A percentile compares a stretch with the other conserved stretches of the same genome.
phyloP scores from a whole-genome alignment of 2,797 vertebrate species.

The Periparus ater region DNA sequence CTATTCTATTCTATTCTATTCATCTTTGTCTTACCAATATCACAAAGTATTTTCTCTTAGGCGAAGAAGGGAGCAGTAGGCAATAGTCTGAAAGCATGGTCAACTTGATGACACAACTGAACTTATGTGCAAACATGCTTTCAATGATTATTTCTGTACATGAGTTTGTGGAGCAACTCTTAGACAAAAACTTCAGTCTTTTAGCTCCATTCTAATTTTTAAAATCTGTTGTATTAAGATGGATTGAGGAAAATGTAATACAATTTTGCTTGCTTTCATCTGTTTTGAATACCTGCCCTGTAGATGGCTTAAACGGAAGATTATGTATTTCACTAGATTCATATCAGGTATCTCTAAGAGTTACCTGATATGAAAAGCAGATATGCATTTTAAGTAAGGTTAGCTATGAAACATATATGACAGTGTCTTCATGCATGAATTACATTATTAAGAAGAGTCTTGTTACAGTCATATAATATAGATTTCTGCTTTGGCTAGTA shows the following conservation, averaged over 20 bases:
- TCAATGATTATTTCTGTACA: not conserved
- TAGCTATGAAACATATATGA: conserved; percentile 2
- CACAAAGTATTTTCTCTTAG: not conserved
- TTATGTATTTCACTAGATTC: not conserved
- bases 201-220: not conserved
- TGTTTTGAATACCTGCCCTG: not conserved
- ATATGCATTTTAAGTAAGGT: conserved; percentile 17
- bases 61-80: not conserved
- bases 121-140: not conserved
- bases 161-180: not conserved
- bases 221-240: not conserved
- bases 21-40: not conserved
- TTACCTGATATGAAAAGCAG: not conserved
- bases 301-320: not conserved
- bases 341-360: not conserved
- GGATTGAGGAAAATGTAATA: not conserved
- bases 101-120: not conserved
- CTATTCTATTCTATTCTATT: not conserved
- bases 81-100: not conserved
- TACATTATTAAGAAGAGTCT: conserved; percentile 3
- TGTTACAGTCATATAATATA: conserved; percentile 15
- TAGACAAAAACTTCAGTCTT: not conserved
- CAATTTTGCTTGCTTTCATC: not conserved
- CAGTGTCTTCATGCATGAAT: conserved; percentile 15
- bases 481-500: not conserved